A percentile compares a stretch with the other conserved stretches of the same genome.
These are phyloP conservation scores for Xestoiulus laeticollis DNA, from an alignment of 2,888 invertebrate species.

Conservation along the genomic window DNA sequence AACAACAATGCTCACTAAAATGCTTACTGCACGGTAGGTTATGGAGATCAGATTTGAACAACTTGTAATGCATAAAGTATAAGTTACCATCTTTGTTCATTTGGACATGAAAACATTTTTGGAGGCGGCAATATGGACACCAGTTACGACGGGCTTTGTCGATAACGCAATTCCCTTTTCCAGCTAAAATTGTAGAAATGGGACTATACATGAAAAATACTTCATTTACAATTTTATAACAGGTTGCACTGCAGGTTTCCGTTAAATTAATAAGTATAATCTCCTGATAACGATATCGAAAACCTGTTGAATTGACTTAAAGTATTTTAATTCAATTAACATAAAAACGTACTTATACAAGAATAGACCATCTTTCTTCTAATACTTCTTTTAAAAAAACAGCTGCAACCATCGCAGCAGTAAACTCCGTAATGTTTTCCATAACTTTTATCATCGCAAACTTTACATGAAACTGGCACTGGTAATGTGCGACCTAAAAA, in stretches of 20 bases:
- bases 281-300: neutral
- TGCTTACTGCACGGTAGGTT: neutral
- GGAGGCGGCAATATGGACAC: slow-evolving; percentile 85
- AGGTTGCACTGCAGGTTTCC: too few species aligned
- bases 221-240: neutral
- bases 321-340: neutral
- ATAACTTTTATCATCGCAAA: slow-evolving; percentile 83
- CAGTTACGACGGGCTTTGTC: slow-evolving; percentile 86
- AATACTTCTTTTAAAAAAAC: slow-evolving; percentile 87
- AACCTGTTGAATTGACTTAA: neutral
- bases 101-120: slow-evolving; percentile 77
- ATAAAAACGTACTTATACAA: slow-evolving; percentile 74
- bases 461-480: slow-evolving; percentile 75
- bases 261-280: neutral
- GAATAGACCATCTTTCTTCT: slow-evolving; percentile 77
- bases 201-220: neutral
- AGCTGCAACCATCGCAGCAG: slow-evolving; percentile 89
- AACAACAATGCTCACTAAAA: neutral
- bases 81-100: slow-evolving; percentile 80
- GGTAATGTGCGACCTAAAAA: slow-evolving; percentile 71
- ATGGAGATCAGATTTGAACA: neutral
- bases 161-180: slow-evolving; percentile 76
- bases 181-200: slow-evolving; percentile 67
- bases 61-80: neutral
- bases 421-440: slow-evolving; percentile 86